phyloP scores from a whole-genome alignment of 2,113 vertebrate species.

The Boulengeromyrus knoepffleri region DNA sequence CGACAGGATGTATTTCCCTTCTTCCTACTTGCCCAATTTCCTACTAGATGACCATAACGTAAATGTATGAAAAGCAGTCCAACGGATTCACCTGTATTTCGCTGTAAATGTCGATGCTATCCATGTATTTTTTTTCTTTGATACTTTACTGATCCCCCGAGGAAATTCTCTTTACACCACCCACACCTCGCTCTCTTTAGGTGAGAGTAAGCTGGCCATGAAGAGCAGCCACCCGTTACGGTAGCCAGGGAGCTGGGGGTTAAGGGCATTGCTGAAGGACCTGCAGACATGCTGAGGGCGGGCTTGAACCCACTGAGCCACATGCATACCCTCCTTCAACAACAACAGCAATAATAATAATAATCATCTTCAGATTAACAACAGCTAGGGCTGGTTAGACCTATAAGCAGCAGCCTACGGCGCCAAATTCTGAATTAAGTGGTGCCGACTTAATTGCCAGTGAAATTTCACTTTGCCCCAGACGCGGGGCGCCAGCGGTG shows the following conservation, averaged over 20 bases:
- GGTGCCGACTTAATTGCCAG: neutral
- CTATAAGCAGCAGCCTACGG: neutral
- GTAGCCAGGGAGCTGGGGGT: too few relatives aligned
- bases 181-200: too few relatives aligned
- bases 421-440: neutral
- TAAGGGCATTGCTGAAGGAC: too few relatives aligned
- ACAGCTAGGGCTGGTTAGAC: neutral
- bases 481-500: neutral
- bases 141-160: too few relatives aligned
- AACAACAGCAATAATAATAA: neutral
- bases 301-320: too few relatives aligned
- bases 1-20: neutral
- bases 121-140: neutral
- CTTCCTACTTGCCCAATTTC: neutral
- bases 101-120: neutral
- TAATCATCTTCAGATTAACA: neutral
- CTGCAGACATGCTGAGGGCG: too few relatives aligned
- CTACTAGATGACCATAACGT: neutral
- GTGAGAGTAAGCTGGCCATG: too few relatives aligned
- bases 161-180: too few relatives aligned
- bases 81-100: neutral
- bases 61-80: neutral
- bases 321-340: neutral
- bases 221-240: too few relatives aligned
- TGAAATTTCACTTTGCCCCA: neutral